Evolutionary conservation across 2,797 vertebrate species (phyloP).

Genomic region (Sphenopsis melanotis): DNA sequence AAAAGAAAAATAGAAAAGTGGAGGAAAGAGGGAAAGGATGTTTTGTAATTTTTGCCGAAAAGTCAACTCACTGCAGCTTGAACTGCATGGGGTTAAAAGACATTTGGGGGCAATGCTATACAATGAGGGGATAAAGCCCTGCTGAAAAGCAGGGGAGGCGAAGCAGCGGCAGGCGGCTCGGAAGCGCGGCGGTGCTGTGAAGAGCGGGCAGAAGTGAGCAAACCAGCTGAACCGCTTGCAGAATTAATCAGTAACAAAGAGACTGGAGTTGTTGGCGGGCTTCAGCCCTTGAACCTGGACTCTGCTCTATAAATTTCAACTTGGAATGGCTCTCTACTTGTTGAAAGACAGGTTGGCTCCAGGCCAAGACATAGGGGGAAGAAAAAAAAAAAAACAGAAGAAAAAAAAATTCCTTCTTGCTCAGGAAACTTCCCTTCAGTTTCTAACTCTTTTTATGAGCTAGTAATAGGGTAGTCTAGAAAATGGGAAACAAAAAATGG

Average conservation of each 20-base stretch:
- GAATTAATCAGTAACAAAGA: constrained; percentile 76
- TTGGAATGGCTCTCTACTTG: constrained; percentile 71
- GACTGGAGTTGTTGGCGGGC: constrained; percentile 66
- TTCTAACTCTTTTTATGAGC: constrained; percentile 67
- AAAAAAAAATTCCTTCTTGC: constrained; percentile 57
- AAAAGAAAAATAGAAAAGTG: no score
- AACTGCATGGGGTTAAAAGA: constrained; percentile 34
- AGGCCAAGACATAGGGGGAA: constrained; percentile 50
- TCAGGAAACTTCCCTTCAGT: constrained; percentile 68
- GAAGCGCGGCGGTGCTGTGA: constrained; percentile 12
- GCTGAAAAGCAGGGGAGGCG: background rate
- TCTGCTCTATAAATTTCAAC: constrained; percentile 73
- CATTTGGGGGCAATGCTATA: background rate
- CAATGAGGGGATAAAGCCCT: background rate
- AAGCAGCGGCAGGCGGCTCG: background rate
- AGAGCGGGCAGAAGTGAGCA: constrained; percentile 64
- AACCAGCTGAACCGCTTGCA: constrained; percentile 71
- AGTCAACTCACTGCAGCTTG: background rate
- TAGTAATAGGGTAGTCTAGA: constrained; percentile 59
- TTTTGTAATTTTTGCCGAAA: background rate
- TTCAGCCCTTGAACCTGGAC: constrained; percentile 74
- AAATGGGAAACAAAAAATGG: background rate
- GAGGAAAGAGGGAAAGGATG: background rate
- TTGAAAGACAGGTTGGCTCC: constrained; percentile 70
- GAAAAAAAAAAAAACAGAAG: background rate